phyloP scores from a whole-genome alignment of 53 echinoderm and acorn worm species.

The Glandiceps talaboti region DNA sequence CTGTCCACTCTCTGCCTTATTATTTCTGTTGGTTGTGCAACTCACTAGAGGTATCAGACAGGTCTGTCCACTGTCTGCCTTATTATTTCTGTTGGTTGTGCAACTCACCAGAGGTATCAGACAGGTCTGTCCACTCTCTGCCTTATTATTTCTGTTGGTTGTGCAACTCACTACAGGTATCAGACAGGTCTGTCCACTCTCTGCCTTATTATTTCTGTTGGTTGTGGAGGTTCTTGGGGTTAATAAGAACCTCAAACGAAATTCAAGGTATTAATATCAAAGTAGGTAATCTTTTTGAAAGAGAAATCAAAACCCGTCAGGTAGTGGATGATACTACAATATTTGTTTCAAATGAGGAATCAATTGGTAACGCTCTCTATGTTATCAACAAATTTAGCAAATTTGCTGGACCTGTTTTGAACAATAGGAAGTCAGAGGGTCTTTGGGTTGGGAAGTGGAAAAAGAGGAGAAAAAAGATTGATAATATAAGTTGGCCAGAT shows the following conservation, averaged over 20 bases:
- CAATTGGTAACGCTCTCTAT: neutral
- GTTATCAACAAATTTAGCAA: neutral
- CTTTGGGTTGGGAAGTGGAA: conserved; percentile 2
- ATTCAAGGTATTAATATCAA: conserved; percentile 2
- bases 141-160: conserved; percentile 3
- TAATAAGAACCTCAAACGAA: no score
- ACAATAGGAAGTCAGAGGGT: neutral
- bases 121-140: conserved; percentile 4
- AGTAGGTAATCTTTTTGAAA: conserved; percentile 9
- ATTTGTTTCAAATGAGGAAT: neutral
- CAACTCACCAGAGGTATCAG: no score
- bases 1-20: neutral
- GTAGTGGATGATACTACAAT: conserved; percentile 3
- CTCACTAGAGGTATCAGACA: conserved; percentile 7
- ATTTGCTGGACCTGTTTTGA: conserved; percentile 1
- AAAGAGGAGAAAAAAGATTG: neutral
- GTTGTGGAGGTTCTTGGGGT: conserved; percentile 1
- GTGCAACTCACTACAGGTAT: no score
- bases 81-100: conserved; percentile 2
- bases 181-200: conserved; percentile 7
- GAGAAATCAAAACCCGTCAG: conserved; percentile 6
- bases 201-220: conserved; percentile 2
- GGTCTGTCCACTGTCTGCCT: neutral
- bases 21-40: conserved; percentile 4
- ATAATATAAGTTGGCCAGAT: conserved; percentile 2